Evolutionary conservation across 2,113 vertebrate genomes (phyloP), one percentile per base, ranked within the genome.

Genomic region (Bombycilla garrulus): DNA sequence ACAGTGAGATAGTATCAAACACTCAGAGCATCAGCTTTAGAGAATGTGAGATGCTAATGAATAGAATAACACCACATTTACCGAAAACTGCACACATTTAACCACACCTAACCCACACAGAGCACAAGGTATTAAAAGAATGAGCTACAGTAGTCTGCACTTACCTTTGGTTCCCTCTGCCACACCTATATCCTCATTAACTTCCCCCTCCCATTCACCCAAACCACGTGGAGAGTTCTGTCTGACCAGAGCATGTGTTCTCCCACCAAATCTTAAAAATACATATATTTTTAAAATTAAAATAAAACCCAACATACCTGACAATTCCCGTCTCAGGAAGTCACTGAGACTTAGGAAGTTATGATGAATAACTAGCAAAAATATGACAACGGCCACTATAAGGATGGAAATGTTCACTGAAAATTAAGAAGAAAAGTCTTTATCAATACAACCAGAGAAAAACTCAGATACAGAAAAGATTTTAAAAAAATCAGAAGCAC

Each of bases 281-380:
- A 35, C 8, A 35, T 15, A 6, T 29, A 38, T 12, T 15, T 17
- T 23, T 9, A 2, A 9, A 36, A 51, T 23, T 48, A 69, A 73
- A 81, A 31, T 26, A 77, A 89, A 81, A 6, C 6, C 12, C 72
- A 53, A 57, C 95, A 40, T 98, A 99, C 99, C 98, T 98, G 98
- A 97, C 90, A 96, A 93, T 69, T 99, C 98, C 62, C 97, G 98
- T 94, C 97, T 98, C 85, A 99, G 96, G 91, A 99, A 98, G 97
- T 99, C 99, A 77, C 98, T 99, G 95, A 99, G 98, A 91, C 98
- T 98, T 11, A 99, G 98, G 69, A 99, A 98, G 95, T 99, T 99
- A 83, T 98, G 98, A 74, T 99, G 99, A 85, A 99, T 96, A 94
- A 99, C 97, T 76, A 99, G 97, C 86, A 99, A 96, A 97, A 99